Evolutionary conservation across 1,140 invertebrate genomes (phyloP).

Genomic region (Zeugodacus cucurbitae): DNA sequence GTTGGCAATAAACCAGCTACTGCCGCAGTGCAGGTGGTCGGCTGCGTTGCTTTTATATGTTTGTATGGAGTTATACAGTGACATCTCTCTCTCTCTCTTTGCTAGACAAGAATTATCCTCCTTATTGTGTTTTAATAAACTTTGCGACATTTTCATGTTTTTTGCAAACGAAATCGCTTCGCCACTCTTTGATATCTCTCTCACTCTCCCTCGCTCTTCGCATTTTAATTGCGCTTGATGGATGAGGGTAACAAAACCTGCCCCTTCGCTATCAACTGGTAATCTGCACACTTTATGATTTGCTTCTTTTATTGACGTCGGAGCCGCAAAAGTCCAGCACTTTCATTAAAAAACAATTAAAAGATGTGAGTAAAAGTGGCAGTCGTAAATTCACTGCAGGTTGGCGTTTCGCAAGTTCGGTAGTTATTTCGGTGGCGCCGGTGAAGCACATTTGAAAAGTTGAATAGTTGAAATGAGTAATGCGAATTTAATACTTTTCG

Average conservation of each 20-base stretch:
- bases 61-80: neutral
- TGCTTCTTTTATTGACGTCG: neutral
- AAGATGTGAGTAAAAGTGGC: neutral
- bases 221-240: neutral
- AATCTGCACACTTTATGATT: neutral
- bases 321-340: conserved; percentile 1
- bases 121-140: conserved; percentile 21
- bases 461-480: conserved; percentile 17
- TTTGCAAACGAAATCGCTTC: neutral
- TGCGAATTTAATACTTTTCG: conserved; percentile 8
- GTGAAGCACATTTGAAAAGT: neutral
- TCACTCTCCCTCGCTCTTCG: neutral
- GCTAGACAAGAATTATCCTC: neutral
- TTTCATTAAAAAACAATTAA: conserved; percentile 36
- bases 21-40: neutral
- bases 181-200: neutral
- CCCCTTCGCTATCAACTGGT: neutral
- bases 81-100: neutral
- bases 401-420: neutral
- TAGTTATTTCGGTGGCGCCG: neutral
- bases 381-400: neutral
- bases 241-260: neutral
- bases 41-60: neutral
- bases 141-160: neutral
- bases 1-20: neutral